Evolutionary conservation across 2,797 vertebrate genomes (phyloP).

Genomic region (Poecile montanus): DNA sequence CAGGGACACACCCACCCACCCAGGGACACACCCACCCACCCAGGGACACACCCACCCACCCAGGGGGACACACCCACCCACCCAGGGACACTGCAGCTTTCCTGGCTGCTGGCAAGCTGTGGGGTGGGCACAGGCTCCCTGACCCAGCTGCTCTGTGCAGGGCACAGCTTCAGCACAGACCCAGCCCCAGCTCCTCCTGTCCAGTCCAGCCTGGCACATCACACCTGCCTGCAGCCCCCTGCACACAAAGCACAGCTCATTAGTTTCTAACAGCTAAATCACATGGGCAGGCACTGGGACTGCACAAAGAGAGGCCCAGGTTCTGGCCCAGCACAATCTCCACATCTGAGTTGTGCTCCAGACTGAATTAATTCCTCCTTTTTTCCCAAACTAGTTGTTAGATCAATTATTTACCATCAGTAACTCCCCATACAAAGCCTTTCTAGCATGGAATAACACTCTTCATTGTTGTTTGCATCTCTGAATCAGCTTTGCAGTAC

Average conservation of each 20-base stretch:
- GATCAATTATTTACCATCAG: not conserved
- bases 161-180: rapidly evolving
- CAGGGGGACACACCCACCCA: too few relatives aligned
- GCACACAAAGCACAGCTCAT: not conserved
- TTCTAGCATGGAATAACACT: not conserved
- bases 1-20: too few relatives aligned
- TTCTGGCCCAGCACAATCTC: not conserved
- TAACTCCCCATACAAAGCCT: not conserved
- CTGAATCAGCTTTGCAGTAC: not conserved
- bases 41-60: too few relatives aligned
- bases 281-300: not conserved
- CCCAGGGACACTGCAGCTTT: not conserved
- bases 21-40: too few relatives aligned
- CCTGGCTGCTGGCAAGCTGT: not conserved
- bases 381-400: not conserved
- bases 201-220: not conserved
- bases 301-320: rapidly evolving
- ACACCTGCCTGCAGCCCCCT: not conserved
- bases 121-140: not conserved
- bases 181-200: not conserved
- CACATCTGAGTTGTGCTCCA: not conserved
- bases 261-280: not conserved
- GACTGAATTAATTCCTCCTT: not conserved
- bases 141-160: rapidly evolving
- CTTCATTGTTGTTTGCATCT: not conserved